Evolutionary conservation across 2,797 vertebrate species (phyloP).

Genomic region (Triplophysa bombifrons): DNA sequence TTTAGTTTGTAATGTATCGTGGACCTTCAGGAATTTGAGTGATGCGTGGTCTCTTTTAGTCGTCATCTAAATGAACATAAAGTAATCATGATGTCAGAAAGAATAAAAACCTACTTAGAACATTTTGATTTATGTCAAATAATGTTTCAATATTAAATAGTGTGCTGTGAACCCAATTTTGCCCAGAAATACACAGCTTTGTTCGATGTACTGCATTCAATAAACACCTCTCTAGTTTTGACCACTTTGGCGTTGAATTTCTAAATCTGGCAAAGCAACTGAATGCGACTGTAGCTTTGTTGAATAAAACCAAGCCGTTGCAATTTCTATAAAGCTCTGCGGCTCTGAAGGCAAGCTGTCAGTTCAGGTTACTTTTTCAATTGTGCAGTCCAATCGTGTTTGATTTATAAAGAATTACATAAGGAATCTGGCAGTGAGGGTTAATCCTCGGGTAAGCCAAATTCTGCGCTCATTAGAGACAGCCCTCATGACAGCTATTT

Average conservation of each 20-base stretch:
- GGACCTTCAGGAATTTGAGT: background rate
- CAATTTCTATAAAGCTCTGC: background rate
- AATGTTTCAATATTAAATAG: no score
- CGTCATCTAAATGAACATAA: background rate
- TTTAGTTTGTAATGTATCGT: background rate
- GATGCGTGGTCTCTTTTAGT: background rate
- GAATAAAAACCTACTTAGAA: no score
- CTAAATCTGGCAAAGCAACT: background rate
- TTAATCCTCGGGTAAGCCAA: slow-evolving; percentile 1
- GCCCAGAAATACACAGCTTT: no score
- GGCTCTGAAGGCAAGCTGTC: background rate
- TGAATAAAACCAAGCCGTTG: background rate
- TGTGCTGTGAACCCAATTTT: no score
- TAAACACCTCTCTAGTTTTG: background rate
- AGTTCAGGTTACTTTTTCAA: slow-evolving; percentile 18
- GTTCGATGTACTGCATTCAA: background rate
- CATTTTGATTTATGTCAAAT: no score
- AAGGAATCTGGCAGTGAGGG: slow-evolving; percentile 26
- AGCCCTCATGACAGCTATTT: slow-evolving; percentile 47
- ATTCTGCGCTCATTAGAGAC: slow-evolving; percentile 45
- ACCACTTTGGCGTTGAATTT: background rate
- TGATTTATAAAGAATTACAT: slow-evolving; percentile 30
- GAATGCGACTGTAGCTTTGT: background rate
- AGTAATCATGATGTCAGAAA: background rate
- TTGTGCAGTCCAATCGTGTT: slow-evolving; percentile 5